A percentile compares a stretch with the other conserved stretches of the same genome.
Conservation (phyloP, 2,797 vertebrate genomes). For the Carapus acus region DNA sequence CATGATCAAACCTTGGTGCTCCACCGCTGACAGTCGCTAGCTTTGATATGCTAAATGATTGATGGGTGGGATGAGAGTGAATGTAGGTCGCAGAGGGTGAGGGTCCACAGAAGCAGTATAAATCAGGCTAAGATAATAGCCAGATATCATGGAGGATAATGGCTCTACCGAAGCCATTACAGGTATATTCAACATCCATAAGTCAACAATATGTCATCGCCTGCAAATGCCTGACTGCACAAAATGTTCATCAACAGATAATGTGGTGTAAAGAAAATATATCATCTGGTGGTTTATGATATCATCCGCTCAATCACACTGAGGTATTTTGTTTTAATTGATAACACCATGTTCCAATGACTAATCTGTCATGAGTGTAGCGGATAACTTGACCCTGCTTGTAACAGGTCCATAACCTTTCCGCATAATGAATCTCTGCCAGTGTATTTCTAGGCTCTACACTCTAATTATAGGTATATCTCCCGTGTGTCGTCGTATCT, state of each 20-base stretch:
- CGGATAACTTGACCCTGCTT: neutral
- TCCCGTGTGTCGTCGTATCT: neutral
- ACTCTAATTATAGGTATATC: too few relatives aligned
- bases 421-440: neutral
- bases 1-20: slow-evolving; percentile 53
- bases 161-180: slow-evolving; percentile 47
- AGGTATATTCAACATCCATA: slow-evolving; percentile 54
- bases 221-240: slow-evolving; percentile 28
- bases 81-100: slow-evolving; percentile 68
- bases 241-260: slow-evolving; percentile 28
- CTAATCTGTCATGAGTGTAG: neutral
- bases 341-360: neutral
- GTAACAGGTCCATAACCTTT: neutral
- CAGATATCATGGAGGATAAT: slow-evolving; percentile 61
- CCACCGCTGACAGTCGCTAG: slow-evolving; percentile 51
- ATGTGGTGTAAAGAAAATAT: slow-evolving; percentile 33
- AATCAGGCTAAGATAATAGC: slow-evolving; percentile 63
- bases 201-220: slow-evolving; percentile 38
- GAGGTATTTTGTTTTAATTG: slow-evolving; percentile 1
- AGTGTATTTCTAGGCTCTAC: too few relatives aligned
- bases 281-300: slow-evolving; percentile 17
- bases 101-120: slow-evolving; percentile 57
- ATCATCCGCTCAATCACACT: slow-evolving; percentile 16
- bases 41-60: slow-evolving; percentile 70
- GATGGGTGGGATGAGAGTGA: slow-evolving; percentile 66